Evolutionary conservation across 2,888 invertebrate species (phyloP).

Genomic region (Drosophila trichaetosa): DNA sequence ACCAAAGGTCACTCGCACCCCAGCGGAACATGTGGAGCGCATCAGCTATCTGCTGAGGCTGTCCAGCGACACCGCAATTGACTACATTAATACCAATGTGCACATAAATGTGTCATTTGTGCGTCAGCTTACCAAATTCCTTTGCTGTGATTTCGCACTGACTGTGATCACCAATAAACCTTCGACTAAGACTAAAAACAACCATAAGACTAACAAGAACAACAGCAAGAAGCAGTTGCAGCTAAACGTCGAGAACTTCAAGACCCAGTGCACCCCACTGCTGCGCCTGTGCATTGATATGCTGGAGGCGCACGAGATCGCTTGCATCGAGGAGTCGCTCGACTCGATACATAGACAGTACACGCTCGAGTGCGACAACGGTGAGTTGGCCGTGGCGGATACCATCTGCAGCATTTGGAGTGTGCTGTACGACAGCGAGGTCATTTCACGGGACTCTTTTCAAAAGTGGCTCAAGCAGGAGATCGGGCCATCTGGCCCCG

Average conservation of each 20-base stretch:
- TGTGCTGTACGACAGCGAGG: conserved; percentile 79
- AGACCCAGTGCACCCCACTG: conserved; percentile 76
- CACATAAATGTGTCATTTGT: conserved; percentile 79
- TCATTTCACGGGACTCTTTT: conserved; percentile 82
- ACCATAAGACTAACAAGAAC: conserved; percentile 23
- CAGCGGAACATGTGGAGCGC: conserved; percentile 76
- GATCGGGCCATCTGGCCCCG: conserved; percentile 25
- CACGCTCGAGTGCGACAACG: conserved; percentile 63
- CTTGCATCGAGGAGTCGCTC: conserved; percentile 80
- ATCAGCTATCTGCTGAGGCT: conserved; percentile 74
- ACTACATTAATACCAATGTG: conserved; percentile 83
- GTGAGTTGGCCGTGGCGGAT: conserved; percentile 68
- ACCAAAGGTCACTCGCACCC: conserved; percentile 44
- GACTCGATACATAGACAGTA: conserved; percentile 68
- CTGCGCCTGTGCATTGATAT: conserved; percentile 80
- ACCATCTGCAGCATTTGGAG: conserved; percentile 75
- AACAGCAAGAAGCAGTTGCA: conserved; percentile 42
- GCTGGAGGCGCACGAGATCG: conserved; percentile 75
- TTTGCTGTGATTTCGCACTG: conserved; percentile 82
- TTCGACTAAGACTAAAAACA: conserved; percentile 36
- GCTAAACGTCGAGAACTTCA: conserved; percentile 70
- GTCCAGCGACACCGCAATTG: conserved; percentile 81
- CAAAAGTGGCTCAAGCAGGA: conserved; percentile 81
- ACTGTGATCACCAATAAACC: conserved; percentile 62
- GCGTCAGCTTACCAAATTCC: conserved; percentile 79